A percentile compares a stretch with the other conserved stretches of the same genome.
Conservation (phyloP, 2,113 vertebrate genomes). For the Microtus montanus region DNA sequence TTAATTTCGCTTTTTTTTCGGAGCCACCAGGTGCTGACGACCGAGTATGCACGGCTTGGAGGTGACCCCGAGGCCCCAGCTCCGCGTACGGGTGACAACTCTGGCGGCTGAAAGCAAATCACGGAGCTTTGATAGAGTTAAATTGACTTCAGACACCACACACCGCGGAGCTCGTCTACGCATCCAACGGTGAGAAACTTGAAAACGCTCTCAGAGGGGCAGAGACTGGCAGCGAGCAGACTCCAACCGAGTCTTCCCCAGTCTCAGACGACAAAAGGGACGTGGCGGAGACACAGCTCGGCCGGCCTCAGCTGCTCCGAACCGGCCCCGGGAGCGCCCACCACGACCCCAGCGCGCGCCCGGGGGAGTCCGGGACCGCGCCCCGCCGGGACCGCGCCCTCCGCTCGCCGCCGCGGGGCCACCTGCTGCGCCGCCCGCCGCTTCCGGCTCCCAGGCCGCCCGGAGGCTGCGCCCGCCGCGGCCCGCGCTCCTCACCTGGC, state of each 20-base stretch:
- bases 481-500: neutral
- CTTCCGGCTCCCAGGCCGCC: constrained; percentile 55
- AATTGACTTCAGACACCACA: neutral
- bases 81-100: neutral
- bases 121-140: neutral
- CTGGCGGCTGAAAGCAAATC: neutral
- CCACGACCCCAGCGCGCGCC: neutral
- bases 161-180: neutral
- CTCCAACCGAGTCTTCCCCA: neutral
- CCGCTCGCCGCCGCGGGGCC: neutral
- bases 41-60: neutral
- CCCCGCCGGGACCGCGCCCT: neutral
- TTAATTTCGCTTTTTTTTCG: neutral
- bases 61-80: neutral
- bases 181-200: neutral
- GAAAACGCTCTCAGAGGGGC: neutral
- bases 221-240: neutral
- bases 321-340: neutral
- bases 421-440: constrained; percentile 66
- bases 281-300: neutral
- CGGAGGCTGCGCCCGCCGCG: neutral
- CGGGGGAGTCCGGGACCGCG: neutral
- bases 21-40: neutral
- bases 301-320: neutral
- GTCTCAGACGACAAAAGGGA: neutral